These are phyloP conservation scores for Datnioides undecimradiatus DNA, from an alignment of 2,113 vertebrate genomes.

Conservation along the genomic window DNA sequence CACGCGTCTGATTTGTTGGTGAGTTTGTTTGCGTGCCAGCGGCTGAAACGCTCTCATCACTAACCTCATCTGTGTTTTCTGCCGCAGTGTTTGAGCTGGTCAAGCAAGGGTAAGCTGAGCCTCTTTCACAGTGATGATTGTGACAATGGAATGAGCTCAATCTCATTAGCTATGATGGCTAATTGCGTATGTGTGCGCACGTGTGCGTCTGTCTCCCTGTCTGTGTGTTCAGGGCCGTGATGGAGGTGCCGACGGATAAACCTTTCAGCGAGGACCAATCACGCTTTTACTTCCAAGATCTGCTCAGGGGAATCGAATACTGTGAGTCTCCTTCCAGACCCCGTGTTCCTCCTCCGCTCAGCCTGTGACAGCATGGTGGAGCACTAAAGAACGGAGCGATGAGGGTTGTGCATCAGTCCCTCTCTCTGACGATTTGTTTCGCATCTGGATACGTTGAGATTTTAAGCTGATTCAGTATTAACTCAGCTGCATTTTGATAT, in stretches of 20 bases:
- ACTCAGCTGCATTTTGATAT: not conserved
- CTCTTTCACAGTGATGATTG: slow-evolving; percentile 33
- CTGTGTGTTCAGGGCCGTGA: slow-evolving; percentile 88
- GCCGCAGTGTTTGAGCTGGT: slow-evolving; percentile 96
- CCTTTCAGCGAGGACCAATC: slow-evolving; percentile 94
- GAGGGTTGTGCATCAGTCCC: not conserved
- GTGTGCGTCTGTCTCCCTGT: not conserved
- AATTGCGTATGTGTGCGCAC: slow-evolving; percentile 25
- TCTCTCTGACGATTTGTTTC: not conserved
- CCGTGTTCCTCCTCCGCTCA: not conserved
- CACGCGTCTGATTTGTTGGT: too few relatives aligned
- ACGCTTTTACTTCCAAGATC: slow-evolving; percentile 97
- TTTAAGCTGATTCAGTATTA: not conserved
- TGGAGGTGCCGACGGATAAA: slow-evolving; percentile 96
- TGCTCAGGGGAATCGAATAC: slow-evolving; percentile 98
- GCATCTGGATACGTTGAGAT: not conserved
- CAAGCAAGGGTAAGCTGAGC: slow-evolving; percentile 92
- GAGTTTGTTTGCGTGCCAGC: not conserved
- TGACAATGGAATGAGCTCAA: slow-evolving; percentile 23
- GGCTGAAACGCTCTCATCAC: slow-evolving; percentile 8
- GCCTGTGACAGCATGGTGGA: not conserved
- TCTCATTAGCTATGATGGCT: slow-evolving; percentile 54
- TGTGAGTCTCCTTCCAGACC: slow-evolving; percentile 83
- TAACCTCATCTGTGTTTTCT: slow-evolving; percentile 69
- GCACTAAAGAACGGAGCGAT: not conserved